Evolutionary conservation across 2,113 vertebrate species (phyloP).

Genomic region (Apodemus speciosus): DNA sequence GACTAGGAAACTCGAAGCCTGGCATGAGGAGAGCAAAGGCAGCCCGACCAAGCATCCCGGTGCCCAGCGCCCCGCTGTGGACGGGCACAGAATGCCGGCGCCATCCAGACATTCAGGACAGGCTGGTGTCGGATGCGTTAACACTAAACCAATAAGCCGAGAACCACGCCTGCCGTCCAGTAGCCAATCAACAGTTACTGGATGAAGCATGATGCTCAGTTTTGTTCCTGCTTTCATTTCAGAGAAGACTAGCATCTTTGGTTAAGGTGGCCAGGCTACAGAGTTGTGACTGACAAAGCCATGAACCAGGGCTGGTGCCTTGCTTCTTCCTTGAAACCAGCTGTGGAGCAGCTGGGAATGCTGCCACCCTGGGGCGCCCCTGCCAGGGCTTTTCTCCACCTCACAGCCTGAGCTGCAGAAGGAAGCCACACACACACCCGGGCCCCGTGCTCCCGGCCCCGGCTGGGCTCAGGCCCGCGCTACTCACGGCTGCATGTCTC

Average conservation of each 20-base stretch:
- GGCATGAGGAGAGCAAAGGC: background rate
- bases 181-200: background rate
- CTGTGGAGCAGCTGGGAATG: background rate
- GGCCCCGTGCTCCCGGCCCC: accelerated
- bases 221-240: background rate
- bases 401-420: background rate
- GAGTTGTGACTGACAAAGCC: background rate
- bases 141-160: background rate
- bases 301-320: background rate
- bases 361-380: background rate
- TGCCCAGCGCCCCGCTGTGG: background rate
- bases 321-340: background rate
- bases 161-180: background rate
- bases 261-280: background rate
- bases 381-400: background rate
- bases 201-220: background rate
- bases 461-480: accelerated
- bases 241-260: background rate
- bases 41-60: background rate
- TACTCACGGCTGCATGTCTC: slow-evolving; percentile 95
- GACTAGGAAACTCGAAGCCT: background rate
- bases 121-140: background rate
- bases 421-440: accelerated
- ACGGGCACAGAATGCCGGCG: background rate
- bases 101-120: background rate